Evolutionary conservation across 1,140 invertebrate genomes (phyloP).

Genomic region (Oscheius sp.): DNA sequence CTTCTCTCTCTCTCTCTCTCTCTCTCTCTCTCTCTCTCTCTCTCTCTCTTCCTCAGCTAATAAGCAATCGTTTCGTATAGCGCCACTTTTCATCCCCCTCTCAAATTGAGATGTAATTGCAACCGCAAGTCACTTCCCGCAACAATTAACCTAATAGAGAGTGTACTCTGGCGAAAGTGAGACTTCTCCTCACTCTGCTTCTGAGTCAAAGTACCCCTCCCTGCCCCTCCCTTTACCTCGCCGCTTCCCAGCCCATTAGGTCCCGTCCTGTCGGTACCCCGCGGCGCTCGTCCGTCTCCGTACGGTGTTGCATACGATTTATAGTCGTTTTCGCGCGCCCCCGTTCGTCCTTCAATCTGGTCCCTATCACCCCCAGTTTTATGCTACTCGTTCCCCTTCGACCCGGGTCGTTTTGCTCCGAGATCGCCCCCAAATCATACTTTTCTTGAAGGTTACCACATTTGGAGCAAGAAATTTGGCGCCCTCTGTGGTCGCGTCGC

Average conservation of each 20-base stretch:
- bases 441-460: too few relatives aligned
- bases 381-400: too few relatives aligned
- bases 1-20: not conserved
- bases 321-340: not conserved
- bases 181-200: not conserved
- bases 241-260: not conserved
- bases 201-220: not conserved
- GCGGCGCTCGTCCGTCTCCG: too few relatives aligned
- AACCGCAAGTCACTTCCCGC: not conserved
- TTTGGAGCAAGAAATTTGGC: too few relatives aligned
- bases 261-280: not conserved
- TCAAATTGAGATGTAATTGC: conserved; percentile 2
- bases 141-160: not conserved
- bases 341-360: not conserved
- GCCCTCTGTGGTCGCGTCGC: not conserved
- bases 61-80: not conserved
- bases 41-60: not conserved
- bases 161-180: not conserved
- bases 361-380: not conserved
- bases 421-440: too few relatives aligned
- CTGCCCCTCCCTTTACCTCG: not conserved
- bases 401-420: too few relatives aligned
- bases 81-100: not conserved
- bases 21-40: not conserved
- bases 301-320: not conserved